Evolutionary conservation across 2,888 invertebrate species (phyloP).

Genomic region (Lutraria lutraria): DNA sequence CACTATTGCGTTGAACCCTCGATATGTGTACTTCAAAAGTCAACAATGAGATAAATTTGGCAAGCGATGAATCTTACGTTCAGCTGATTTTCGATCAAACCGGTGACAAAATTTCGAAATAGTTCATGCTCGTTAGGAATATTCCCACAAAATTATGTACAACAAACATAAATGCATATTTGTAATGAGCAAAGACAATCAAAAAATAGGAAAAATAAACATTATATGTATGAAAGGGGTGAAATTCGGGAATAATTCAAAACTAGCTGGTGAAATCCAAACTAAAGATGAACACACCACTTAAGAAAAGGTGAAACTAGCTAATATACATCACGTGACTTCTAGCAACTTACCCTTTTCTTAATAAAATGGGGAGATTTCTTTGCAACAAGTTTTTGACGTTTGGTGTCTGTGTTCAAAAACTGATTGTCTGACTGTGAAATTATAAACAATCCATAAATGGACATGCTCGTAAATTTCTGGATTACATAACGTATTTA

Average conservation of each 20-base stretch:
- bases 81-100: too few species aligned
- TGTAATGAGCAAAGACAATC: too few species aligned
- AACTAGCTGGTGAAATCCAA: conserved; percentile 16
- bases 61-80: neutral
- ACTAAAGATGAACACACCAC: neutral
- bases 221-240: too few species aligned
- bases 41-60: neutral
- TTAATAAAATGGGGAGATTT: conserved; percentile 77
- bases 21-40: neutral
- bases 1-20: too few species aligned
- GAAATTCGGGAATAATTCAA: neutral
- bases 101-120: too few species aligned
- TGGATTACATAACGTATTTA: too few species aligned
- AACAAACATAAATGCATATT: too few species aligned
- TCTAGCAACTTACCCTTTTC: conserved; percentile 73
- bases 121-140: too few species aligned
- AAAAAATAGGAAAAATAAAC: too few species aligned
- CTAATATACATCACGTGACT: neutral
- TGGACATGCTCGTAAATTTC: too few species aligned
- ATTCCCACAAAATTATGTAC: too few species aligned
- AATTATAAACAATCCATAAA: neutral
- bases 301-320: conserved; percentile 6
- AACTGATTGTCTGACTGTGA: conserved; percentile 74
- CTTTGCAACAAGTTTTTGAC: conserved; percentile 79
- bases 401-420: conserved; percentile 69